Percentiles rank a stretch among this genome's conserved stretches.
Conservation (phyloP, 2,797 vertebrate species). For the Tenualosa ilisha region DNA sequence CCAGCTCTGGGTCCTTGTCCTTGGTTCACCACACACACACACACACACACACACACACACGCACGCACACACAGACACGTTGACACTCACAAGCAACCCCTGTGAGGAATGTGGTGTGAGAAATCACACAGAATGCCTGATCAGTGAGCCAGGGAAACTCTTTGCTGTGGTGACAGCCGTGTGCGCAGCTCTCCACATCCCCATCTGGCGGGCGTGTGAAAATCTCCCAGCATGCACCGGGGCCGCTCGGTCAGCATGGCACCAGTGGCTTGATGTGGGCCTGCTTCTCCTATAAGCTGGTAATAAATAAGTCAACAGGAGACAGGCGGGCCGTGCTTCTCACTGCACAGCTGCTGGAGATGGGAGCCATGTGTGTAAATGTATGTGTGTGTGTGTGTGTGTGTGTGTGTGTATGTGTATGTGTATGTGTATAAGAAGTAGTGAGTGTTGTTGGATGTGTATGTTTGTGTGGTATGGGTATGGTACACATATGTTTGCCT, state of each 20-base stretch:
- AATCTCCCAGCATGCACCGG: not conserved
- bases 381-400: not conserved
- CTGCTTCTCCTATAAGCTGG: not conserved
- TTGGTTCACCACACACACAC: not conserved
- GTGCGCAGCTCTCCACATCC: not conserved
- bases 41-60: conserved; percentile 14
- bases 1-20: not conserved
- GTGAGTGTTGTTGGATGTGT: not conserved
- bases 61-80: not conserved
- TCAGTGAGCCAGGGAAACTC: not conserved
- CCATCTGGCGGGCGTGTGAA: not conserved
- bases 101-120: conserved; percentile 1
- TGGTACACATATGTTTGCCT: not conserved
- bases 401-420: not conserved
- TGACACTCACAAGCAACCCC: not conserved
- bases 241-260: not conserved
- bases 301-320: not conserved
- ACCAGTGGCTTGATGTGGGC: not conserved
- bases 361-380: not conserved
- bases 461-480: not conserved
- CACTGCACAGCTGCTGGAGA: not conserved
- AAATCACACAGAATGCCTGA: conserved; percentile 14
- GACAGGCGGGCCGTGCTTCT: not conserved
- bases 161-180: not conserved
- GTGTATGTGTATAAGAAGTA: not conserved